Evolutionary conservation across 2,113 vertebrate genomes (phyloP).

Genomic region (Polypterus bichir): DNA sequence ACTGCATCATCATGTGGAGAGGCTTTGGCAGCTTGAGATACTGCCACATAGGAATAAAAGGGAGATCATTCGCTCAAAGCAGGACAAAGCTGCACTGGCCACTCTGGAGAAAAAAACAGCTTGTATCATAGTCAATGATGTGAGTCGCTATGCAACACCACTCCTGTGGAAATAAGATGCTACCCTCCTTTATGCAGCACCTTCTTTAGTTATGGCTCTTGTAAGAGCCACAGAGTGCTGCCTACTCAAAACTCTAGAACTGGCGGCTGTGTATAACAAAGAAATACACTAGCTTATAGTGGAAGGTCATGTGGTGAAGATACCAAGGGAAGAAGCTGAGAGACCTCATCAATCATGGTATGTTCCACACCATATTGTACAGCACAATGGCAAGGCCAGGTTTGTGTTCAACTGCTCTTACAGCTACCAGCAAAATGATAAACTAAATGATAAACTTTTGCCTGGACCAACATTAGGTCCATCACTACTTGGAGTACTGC

Average conservation of each 20-base stretch:
- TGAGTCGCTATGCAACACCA: slow-evolving; percentile 4
- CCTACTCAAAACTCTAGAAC: slow-evolving; percentile 4
- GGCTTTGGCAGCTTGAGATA: slow-evolving; percentile 13
- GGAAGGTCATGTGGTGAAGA: not conserved
- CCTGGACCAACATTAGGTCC: slow-evolving; percentile 7
- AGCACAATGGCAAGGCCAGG: slow-evolving; percentile 12
- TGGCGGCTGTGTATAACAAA: not conserved
- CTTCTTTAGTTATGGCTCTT: not conserved
- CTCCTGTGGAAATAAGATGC: slow-evolving; percentile 9
- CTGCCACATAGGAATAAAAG: slow-evolving; percentile 10
- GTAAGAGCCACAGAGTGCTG: slow-evolving; percentile 3
- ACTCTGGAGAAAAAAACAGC: slow-evolving; percentile 2
- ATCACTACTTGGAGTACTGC: slow-evolving; percentile 10
- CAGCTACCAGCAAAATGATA: not conserved
- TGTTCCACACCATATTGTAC: slow-evolving; percentile 15
- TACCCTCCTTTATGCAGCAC: not conserved
- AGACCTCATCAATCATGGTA: not conserved
- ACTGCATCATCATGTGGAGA: slow-evolving; percentile 4
- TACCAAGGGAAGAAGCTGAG: not conserved
- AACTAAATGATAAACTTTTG: not conserved
- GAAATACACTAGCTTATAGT: slow-evolving; percentile 9
- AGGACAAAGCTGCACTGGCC: slow-evolving; percentile 4
- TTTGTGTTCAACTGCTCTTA: slow-evolving; percentile 14
- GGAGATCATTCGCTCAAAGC: not conserved
- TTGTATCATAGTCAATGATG: slow-evolving; percentile 4